Percentiles rank a stretch among this genome's conserved stretches.
Evolutionary conservation across 2,113 vertebrate genomes (phyloP).

Genomic region (Stigmatopora argus): DNA sequence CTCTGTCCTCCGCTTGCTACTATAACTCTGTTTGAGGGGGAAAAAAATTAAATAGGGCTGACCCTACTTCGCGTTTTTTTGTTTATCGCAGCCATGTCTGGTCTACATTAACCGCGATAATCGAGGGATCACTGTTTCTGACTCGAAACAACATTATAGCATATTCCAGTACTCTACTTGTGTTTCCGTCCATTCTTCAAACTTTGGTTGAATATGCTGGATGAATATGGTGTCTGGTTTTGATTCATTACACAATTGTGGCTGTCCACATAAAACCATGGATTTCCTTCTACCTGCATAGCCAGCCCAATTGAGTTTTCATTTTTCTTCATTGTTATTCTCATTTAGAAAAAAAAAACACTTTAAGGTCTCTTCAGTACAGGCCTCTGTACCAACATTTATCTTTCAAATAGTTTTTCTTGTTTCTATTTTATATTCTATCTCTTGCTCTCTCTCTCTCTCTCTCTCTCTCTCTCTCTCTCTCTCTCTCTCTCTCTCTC

Average conservation of each 20-base stretch:
- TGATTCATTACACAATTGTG: conserved; percentile 18
- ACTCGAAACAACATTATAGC: conserved; percentile 19
- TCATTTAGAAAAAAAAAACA: conserved; percentile 26
- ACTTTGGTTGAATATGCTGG: conserved; percentile 28
- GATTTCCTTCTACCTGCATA: conserved; percentile 7
- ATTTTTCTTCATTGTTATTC: conserved; percentile 42
- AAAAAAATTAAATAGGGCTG: too few species aligned
- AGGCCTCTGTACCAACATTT: conserved; percentile 27
- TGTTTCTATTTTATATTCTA: conserved; percentile 12
- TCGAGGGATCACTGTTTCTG: too few species aligned
- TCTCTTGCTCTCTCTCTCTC: neutral
- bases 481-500: too few species aligned
- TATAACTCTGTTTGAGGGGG: too few species aligned
- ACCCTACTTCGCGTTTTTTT: too few species aligned
- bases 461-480: conserved; percentile 1
- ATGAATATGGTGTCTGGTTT: conserved; percentile 23
- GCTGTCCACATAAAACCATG: conserved; percentile 27
- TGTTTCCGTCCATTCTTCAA: conserved; percentile 20
- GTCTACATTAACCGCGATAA: too few species aligned
- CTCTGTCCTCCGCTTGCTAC: too few species aligned
- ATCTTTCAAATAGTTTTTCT: conserved; percentile 39
- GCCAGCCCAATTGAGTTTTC: neutral
- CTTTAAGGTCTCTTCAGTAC: conserved; percentile 27
- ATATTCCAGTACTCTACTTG: conserved; percentile 18
- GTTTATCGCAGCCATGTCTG: too few species aligned